Evolutionary conservation across 2,113 vertebrate genomes (phyloP), one percentile per base, ranked within the genome.

Genomic region (Elephantulus edwardii): DNA sequence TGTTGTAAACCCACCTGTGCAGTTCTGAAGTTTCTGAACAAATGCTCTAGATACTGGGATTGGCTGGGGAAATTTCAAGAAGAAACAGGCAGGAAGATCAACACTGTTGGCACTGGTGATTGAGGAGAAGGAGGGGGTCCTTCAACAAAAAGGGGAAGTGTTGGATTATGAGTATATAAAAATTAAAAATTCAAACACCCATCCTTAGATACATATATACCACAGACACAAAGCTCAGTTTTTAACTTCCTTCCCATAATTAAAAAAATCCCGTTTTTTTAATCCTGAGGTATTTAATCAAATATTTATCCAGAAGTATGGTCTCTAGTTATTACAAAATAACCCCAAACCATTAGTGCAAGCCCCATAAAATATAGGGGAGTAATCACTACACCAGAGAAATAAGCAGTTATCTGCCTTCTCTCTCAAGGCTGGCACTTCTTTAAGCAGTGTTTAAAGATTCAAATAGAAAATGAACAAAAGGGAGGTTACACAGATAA

Each of bases 81-180:
- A 99, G 97, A 99, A 99, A 93, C 99, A 99, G 42, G 99, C 99
- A 19, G 99, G 99, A 89, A 99, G 97, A 84, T 99, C 99, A 96
- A 99, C 98, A 35, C 99, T 99, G 97, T 99, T 99, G 88, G 99
- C 98, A 97, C 99, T 99, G 84, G 99, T 99, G 95, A 99, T 97
- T 0, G 98, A 98, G 1, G 99, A 99, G 96, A 99, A 99, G 0
- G 99, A 99, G 0, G 99, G 99, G 12, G 98, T 99, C 90, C 98
- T 98, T 90, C 10, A 91, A 94, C 92, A 89, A 88, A 40, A 33
- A 38, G 2, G 14, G 79, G 5, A 0, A 78, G 8, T 20, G 22
- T 58, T 85, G 71, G 33, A 95, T 40, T 91, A 22, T 83, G 6
- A 84, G 30, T 77, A 64, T 20, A 75, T 74, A 76, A 52, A 26